These are phyloP conservation scores for Pica pica DNA, from an alignment of 2,113 vertebrate genomes.

Conservation along the genomic window DNA sequence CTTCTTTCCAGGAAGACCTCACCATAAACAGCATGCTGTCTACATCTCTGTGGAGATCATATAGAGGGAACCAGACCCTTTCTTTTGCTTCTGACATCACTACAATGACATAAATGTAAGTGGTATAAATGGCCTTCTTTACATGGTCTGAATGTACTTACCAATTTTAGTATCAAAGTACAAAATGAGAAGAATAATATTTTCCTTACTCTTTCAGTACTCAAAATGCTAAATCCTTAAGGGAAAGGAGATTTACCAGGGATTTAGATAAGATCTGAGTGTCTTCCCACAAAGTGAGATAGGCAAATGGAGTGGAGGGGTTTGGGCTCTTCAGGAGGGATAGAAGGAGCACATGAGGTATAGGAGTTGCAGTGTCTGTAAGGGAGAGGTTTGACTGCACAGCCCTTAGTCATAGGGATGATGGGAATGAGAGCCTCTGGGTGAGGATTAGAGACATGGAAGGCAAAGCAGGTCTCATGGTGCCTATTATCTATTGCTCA, in stretches of 20 bases:
- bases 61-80: not conserved
- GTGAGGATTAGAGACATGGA: not conserved
- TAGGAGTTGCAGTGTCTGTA: not conserved
- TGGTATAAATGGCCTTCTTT: not conserved
- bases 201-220: not conserved
- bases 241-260: not conserved
- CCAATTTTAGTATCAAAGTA: not conserved
- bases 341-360: not conserved
- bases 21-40: not conserved
- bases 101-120: not conserved
- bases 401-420: not conserved
- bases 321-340: not conserved
- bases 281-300: not conserved
- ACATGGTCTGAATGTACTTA: not conserved
- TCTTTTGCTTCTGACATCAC: not conserved
- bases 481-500: not conserved
- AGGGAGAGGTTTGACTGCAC: not conserved
- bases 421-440: not conserved
- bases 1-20: not conserved
- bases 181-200: not conserved
- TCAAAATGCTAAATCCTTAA: not conserved
- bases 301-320: not conserved
- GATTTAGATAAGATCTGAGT: not conserved
- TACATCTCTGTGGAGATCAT: not conserved
- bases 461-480: not conserved